phyloP scores from a whole-genome alignment of 2,888 invertebrate species.

The Bugula neritina region DNA sequence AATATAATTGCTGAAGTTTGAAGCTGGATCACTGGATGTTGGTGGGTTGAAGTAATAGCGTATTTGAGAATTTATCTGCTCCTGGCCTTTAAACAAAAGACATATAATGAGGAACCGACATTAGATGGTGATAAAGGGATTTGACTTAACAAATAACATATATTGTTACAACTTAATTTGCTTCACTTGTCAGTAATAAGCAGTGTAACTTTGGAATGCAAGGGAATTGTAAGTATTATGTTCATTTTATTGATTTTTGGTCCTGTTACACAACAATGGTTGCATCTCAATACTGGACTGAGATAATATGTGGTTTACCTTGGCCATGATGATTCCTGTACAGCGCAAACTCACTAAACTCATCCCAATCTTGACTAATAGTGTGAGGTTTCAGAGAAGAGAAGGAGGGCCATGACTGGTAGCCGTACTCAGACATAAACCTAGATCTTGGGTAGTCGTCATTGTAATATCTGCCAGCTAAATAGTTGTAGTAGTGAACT shows the following conservation, averaged over 20 bases:
- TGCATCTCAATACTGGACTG: too few relatives aligned
- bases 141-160: too few relatives aligned
- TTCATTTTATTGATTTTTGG: too few relatives aligned
- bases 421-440: constrained; percentile 92
- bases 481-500: constrained; percentile 80
- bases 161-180: too few relatives aligned
- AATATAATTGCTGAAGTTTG: constrained; percentile 18
- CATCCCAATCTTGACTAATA: constrained; percentile 46
- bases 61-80: constrained; percentile 17
- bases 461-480: constrained; percentile 59
- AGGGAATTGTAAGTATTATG: too few relatives aligned
- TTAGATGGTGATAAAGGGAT: too few relatives aligned
- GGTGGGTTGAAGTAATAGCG: constrained; percentile 25
- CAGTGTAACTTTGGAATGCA: too few relatives aligned
- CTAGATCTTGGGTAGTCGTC: constrained; percentile 13
- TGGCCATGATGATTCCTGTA: constrained; percentile 81
- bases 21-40: neutral
- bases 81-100: constrained; percentile 6
- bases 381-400: constrained; percentile 59
- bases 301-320: too few relatives aligned
- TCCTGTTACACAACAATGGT: too few relatives aligned
- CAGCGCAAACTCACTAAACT: constrained; percentile 61
- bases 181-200: too few relatives aligned
- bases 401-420: constrained; percentile 78
- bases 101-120: too few relatives aligned